Conservation (phyloP, 2,888 invertebrate species). For the Zygaena filipendulae region DNA sequence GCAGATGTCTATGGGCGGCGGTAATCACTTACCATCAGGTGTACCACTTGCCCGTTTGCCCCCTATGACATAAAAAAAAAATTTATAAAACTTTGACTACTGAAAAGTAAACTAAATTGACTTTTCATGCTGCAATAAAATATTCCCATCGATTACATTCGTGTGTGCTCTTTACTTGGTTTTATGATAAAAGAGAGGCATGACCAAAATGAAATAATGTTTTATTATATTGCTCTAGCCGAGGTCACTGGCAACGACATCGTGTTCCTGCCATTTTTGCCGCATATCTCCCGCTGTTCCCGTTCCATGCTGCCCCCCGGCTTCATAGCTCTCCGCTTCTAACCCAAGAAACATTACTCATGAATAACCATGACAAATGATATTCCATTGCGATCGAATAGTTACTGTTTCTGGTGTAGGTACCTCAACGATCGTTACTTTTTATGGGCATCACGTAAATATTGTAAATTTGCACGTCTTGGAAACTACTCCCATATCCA, state of each 20-base stretch:
- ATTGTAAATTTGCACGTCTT: no score
- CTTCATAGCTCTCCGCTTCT: slow-evolving; percentile 26
- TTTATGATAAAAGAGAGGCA: slow-evolving; percentile 42
- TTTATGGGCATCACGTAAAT: no score
- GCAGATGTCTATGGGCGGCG: no score
- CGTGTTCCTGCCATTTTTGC: slow-evolving; percentile 49
- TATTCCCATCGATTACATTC: no score
- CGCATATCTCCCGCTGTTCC: slow-evolving; percentile 36
- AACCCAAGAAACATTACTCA: slow-evolving; percentile 29
- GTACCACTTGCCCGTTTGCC: no score
- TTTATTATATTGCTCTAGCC: slow-evolving; percentile 29
- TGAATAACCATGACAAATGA: slow-evolving; percentile 51
- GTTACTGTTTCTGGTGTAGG: slow-evolving; percentile 26
- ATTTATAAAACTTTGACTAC: no score
- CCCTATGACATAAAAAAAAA: no score
- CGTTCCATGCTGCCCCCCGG: slow-evolving; percentile 23
- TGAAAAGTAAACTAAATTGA: no score
- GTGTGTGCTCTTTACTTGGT: slow-evolving; percentile 36
- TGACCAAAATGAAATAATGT: slow-evolving; percentile 39
- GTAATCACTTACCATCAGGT: no score
- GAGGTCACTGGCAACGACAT: slow-evolving; percentile 37
- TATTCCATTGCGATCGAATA: slow-evolving; percentile 25
- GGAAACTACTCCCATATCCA: no score
- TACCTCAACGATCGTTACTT: slow-evolving; percentile 29
- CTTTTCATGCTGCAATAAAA: no score